Evolutionary conservation across 1,140 invertebrate species (phyloP), one percentile per base, ranked within the genome.

Genomic region (Zaprionus vittiger): DNA sequence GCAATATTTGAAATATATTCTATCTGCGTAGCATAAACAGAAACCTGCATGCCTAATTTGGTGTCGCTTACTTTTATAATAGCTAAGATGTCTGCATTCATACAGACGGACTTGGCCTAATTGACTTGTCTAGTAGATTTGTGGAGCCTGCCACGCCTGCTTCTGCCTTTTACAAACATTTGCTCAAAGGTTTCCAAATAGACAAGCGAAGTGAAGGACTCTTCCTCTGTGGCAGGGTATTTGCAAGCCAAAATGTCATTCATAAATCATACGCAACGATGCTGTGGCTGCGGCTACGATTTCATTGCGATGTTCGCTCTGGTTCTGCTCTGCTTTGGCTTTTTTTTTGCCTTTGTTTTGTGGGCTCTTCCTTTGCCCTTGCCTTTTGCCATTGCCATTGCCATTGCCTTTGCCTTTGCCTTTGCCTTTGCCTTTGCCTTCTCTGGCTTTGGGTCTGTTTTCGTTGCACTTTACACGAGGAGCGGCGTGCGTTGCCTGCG

Each of bases 231-330:
- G 31, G 31, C 9, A 77, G 77, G 70, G 64, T 63, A 87, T n/a
- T 14, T 11, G 15, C 31, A 60, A 75, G 81, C 86, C 74, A 67
- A 90, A 89, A 89, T 89, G 85, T 90, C 85, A 90, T 90, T 90
- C 85, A 90, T 90, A 90, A 90, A 90, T 90, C 85, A 90, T 82
- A 85, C 85, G 86, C 85, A 90, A 90, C 84, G 84, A 83, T 85
- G 80, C 77, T 80, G 79, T 57, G 80, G 74, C 81, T 71, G 28
- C 60, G 63, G 77, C 85, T 70, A 80, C 77, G 81, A 75, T 83
- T 72, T 57, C 72, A 67, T 62, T 55, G 64, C 37, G 22, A 47
- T 64, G 47, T 9, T 41, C 61, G 37, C 52, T 61, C 73, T 41
- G 60, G 57, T 44, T 17, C 59, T 47, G 59, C 17, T 49, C 56